Base-by-base conservation (phyloP, 2,888 invertebrate genomes). In the Idaea dimidiata region DNA sequence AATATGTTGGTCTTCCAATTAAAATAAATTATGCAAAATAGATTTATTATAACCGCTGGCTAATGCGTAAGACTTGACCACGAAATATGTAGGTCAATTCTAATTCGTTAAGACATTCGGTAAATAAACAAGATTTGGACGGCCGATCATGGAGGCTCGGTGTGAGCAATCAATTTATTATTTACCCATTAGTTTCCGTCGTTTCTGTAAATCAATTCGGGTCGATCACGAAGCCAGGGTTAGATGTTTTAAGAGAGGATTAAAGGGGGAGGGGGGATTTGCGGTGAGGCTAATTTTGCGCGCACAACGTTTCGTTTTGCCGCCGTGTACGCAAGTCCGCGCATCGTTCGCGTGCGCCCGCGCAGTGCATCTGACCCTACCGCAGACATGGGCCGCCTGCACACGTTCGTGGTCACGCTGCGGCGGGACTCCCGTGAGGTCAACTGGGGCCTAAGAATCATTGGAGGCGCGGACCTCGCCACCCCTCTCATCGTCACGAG, bases 401-500 rank as follows among this genome's bases (percentile, higher is more conserved):
- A 96, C 84, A 96, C 96, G 83, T 94, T 97, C 84, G 94, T 95
- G 79, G 95, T 97, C 80, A 94, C 94, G 72, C 94, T 97, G 78
- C 94, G 93, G 77, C 95, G 97, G 74, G 95, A 95, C 78, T 94
- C 94, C 79, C 93, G 94, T 74, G 94, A 94, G 74, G 94, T 95
- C 78, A 95, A 96, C 80, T 97, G 97, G 97, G 97, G 97, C 66
- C 96, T 97, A 78, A 95, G 97, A 77, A 94, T 97, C 74, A 96
- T 97, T 72, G 97, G 97, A 76, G 97, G 97, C 76, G 94, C 96
- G 72, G 97, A 97, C 93, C 94, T 97, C 79, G 96, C 96, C 81
- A 95, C 96, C 60, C 97, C 97, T 68, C 94, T 98, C 83, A 96
- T 97, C 87, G 95, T 98, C 85, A 97, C 97, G 72, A 96, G 96